Conservation (phyloP, 2,797 vertebrate genomes). For the Helarctos malayanus region DNA sequence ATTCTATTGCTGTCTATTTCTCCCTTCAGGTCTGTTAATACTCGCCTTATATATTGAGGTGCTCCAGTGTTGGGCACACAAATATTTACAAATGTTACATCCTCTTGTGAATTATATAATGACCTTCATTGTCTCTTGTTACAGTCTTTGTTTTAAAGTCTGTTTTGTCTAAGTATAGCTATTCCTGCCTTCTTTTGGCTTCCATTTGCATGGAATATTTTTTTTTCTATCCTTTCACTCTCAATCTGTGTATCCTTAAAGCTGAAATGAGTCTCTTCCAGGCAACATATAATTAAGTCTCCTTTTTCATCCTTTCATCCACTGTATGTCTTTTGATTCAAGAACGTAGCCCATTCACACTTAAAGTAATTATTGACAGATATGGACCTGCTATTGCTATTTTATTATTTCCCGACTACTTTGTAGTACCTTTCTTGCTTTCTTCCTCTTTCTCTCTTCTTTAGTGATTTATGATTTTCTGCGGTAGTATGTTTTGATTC, state of each 20-base stretch:
- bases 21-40: background rate
- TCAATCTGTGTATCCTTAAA: background rate
- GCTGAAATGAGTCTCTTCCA: background rate
- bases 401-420: background rate
- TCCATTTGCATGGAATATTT: background rate
- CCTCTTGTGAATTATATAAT: background rate
- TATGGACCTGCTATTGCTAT: background rate
- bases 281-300: background rate
- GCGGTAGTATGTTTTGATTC: background rate
- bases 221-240: background rate
- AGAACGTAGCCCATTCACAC: background rate
- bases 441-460: background rate
- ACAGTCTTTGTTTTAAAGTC: background rate
- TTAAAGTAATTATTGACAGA: background rate
- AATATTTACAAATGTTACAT: conserved; percentile 20
- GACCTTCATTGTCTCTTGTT: background rate
- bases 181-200: background rate
- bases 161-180: background rate
- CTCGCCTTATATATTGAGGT: background rate
- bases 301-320: background rate
- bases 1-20: background rate
- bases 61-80: background rate
- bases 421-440: background rate
- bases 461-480: background rate
- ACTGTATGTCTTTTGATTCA: background rate